These are phyloP conservation scores for Amblyjoppa fuscipennis DNA, from an alignment of 2,888 invertebrate species.

Conservation along the genomic window DNA sequence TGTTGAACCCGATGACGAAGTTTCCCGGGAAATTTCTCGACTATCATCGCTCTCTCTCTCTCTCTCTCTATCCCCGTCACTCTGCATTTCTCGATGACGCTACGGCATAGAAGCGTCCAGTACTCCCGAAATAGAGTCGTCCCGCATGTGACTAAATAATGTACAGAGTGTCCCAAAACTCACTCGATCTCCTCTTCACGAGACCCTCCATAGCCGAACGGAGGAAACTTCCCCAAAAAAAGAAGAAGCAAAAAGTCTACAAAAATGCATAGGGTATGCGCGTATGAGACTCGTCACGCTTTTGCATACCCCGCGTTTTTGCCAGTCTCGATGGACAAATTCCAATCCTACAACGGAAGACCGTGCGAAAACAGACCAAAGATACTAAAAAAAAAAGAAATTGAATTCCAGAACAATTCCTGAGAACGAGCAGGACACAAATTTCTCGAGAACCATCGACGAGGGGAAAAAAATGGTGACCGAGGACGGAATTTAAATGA, in stretches of 20 bases:
- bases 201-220: not conserved
- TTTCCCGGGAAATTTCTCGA: slow-evolving; percentile 32
- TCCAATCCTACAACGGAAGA: slow-evolving; percentile 11
- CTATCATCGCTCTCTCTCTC: slow-evolving; percentile 22
- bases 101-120: slow-evolving; percentile 34
- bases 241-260: not conserved
- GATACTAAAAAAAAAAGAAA: not conserved
- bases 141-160: slow-evolving; percentile 36
- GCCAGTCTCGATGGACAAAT: slow-evolving; percentile 20
- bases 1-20: not conserved
- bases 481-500: not conserved
- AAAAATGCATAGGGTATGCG: not conserved
- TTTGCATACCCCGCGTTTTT: slow-evolving; percentile 7
- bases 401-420: slow-evolving; percentile 31
- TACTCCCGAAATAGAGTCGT: slow-evolving; percentile 52
- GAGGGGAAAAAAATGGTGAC: slow-evolving; percentile 1
- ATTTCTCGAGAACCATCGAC: not conserved
- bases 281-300: slow-evolving; percentile 9
- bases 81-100: slow-evolving; percentile 56
- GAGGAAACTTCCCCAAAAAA: not conserved
- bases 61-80: slow-evolving; percentile 16
- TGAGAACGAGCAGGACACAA: not conserved
- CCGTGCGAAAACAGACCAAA: slow-evolving; percentile 23
- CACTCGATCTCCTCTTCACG: not conserved
- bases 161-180: not conserved